phyloP scores from a whole-genome alignment of 2,888 invertebrate genomes.

The Mongoloraphidia duomilia region DNA sequence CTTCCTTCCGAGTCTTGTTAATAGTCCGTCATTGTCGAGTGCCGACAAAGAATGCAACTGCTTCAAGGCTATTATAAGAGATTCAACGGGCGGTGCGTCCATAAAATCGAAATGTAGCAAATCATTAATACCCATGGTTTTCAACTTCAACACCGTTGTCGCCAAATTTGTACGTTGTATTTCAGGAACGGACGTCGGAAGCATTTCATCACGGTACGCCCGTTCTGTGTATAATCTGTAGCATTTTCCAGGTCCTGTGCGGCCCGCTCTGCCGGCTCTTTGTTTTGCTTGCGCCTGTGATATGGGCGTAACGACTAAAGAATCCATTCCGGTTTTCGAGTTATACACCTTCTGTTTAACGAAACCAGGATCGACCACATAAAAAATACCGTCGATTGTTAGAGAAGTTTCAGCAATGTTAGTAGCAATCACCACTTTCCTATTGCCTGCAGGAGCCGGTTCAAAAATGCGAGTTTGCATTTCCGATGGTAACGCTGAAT shows the following conservation, averaged over 20 bases:
- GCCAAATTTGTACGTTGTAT: conserved; percentile 97
- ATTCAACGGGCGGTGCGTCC: conserved; percentile 98
- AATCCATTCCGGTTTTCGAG: conserved; percentile 97
- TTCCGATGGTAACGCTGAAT: conserved; percentile 94
- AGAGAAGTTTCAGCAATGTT: conserved; percentile 99
- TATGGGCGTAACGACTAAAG: conserved; percentile 95
- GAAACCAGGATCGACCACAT: conserved; percentile 99
- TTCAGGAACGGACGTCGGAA: conserved; percentile 95
- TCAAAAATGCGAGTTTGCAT: conserved; percentile 99
- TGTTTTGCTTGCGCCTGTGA: conserved; percentile 98
- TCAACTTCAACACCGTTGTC: conserved; percentile 86
- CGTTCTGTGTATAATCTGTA: conserved; percentile 96
- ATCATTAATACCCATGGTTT: conserved; percentile 99
- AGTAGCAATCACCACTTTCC: conserved; percentile 96
- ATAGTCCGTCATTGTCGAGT: conserved; percentile 83
- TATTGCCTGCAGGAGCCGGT: conserved; percentile 92
- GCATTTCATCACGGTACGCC: conserved; percentile 97
- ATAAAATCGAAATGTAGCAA: conserved; percentile 97
- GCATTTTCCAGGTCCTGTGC: conserved; percentile 95
- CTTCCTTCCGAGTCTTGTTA: conserved; percentile 68
- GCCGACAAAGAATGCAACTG: conserved; percentile 94
- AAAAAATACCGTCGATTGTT: conserved; percentile 98
- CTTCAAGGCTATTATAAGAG: conserved; percentile 93
- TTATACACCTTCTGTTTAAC: conserved; percentile 99
- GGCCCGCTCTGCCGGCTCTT: conserved; percentile 87